Evolutionary conservation across 2,888 invertebrate genomes (phyloP).

Genomic region (Hipparchia sbordonii): DNA sequence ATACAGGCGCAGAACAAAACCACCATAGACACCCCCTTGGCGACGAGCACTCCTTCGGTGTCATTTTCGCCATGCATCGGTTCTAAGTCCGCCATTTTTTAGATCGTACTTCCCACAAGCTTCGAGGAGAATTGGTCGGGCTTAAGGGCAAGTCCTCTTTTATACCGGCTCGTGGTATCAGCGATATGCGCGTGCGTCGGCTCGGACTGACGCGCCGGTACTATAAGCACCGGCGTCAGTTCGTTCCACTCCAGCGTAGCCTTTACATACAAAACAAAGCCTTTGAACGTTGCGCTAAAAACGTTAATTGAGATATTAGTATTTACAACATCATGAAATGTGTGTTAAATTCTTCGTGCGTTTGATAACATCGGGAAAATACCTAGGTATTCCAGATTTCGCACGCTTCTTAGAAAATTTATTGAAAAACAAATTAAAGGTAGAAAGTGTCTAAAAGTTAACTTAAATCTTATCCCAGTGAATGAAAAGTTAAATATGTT

Average conservation of each 20-base stretch:
- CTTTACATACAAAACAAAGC: slow-evolving; percentile 56
- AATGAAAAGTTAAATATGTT: too few relatives aligned
- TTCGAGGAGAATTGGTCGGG: slow-evolving; percentile 49
- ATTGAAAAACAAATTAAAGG: too few relatives aligned
- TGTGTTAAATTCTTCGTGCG: slow-evolving; percentile 7
- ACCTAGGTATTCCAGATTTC: neutral
- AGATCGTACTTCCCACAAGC: slow-evolving; percentile 34
- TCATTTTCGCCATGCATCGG: slow-evolving; percentile 44
- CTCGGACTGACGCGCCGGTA: slow-evolving; percentile 62
- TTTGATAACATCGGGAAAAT: neutral
- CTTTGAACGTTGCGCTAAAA: slow-evolving; percentile 48
- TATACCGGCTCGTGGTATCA: slow-evolving; percentile 65
- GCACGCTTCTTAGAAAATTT: too few relatives aligned
- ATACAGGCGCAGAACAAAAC: slow-evolving; percentile 90
- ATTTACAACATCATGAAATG: slow-evolving; percentile 19
- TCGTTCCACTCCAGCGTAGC: slow-evolving; percentile 67
- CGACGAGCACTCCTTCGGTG: slow-evolving; percentile 80
- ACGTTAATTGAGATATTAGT: slow-evolving; percentile 31
- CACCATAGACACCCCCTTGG: slow-evolving; percentile 91
- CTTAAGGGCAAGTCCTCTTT: slow-evolving; percentile 57
- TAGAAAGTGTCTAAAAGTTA: too few relatives aligned
- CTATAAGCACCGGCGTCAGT: slow-evolving; percentile 57
- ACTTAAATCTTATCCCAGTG: too few relatives aligned
- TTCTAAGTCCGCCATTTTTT: slow-evolving; percentile 38
- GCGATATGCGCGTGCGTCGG: slow-evolving; percentile 69